phyloP scores from a whole-genome alignment of 2,797 vertebrate genomes.

The Sebastiscus tertius region DNA sequence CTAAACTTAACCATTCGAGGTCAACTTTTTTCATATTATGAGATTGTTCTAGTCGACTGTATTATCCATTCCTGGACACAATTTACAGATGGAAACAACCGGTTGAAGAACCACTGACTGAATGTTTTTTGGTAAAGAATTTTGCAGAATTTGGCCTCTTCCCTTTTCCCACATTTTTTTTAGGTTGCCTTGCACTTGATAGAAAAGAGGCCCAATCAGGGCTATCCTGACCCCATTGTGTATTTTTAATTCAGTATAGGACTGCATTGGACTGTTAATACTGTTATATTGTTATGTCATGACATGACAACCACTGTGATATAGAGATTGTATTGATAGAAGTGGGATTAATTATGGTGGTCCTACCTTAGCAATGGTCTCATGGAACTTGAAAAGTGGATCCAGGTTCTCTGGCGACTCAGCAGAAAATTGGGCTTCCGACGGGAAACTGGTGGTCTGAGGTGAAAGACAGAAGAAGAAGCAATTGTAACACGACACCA shows the following conservation, averaged over 20 bases:
- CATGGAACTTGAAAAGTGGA: slow-evolving; percentile 89
- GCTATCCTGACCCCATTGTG: neutral
- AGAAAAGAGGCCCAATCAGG: neutral
- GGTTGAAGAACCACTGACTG: neutral
- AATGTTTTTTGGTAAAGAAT: neutral
- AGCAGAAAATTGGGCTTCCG: slow-evolving; percentile 86
- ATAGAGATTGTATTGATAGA: neutral
- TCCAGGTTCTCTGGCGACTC: slow-evolving; percentile 82
- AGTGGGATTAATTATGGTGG: neutral
- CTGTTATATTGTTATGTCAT: too few relatives aligned
- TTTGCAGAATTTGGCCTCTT: neutral
- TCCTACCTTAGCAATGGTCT: slow-evolving; percentile 91
- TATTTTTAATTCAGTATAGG: neutral
- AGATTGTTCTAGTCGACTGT: too few relatives aligned
- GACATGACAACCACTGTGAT: neutral
- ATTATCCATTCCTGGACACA: neutral
- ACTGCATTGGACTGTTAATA: neutral
- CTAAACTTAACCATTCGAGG: too few relatives aligned
- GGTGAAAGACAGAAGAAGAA: slow-evolving; percentile 21
- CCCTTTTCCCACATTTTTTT: too few relatives aligned
- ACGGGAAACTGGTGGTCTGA: slow-evolving; percentile 88
- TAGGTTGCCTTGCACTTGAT: neutral
- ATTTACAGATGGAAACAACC: neutral
- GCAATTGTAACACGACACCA: slow-evolving; percentile 42
- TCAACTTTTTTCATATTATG: neutral